Base-by-base conservation (phyloP, 2,797 vertebrate species). In the Thripadectes ignobilis region DNA sequence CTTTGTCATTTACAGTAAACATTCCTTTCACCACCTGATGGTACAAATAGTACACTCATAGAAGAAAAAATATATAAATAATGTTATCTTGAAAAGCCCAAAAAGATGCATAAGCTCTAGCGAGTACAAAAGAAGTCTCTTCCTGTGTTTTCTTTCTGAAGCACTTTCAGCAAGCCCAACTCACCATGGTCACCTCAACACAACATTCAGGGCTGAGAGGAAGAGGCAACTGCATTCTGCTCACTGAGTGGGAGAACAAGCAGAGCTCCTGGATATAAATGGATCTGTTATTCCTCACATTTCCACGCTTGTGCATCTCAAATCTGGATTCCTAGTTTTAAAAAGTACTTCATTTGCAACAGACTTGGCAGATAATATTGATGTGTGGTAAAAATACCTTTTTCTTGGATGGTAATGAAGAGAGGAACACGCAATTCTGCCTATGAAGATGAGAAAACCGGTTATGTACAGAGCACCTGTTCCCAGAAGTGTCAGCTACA, bases 281-380 rank as follows among this genome's bases (percentile, higher is more conserved):
- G 83, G 41, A 78, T 73, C 83, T 88, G 77, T 89, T 79, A 89
- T 88, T 88, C 82, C 46, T 71, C 82, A 71, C 45, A 75, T 92
- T 89, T 91, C 61, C 34, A 83, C 32, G 30, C 43, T 61, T 77
- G 41, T 65, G 45, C 32, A 32, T 92, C 65, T 88, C 45, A 80
- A 73, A 94, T 92, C 52, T 46, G 23, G 23, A 85, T 79, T 85
- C 71, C 49, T 85, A 27, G 5, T 71, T 86, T 89, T 76, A 2
- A 69, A 82, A 93, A 36, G 9, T 49, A 13, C n/a, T 84, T 75
- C 26, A 43, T 92, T 89, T 87, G 9, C 45, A 67, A 52, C 14
- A 77, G 34, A 39, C 20, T 71, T 91, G 30, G 69, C 45, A 85
- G 41, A 74, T 85, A 83, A 91, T 58, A 51, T 1, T 16, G 15